phyloP scores from a whole-genome alignment of 2,797 vertebrate species.

The Enoplosus armatus region DNA sequence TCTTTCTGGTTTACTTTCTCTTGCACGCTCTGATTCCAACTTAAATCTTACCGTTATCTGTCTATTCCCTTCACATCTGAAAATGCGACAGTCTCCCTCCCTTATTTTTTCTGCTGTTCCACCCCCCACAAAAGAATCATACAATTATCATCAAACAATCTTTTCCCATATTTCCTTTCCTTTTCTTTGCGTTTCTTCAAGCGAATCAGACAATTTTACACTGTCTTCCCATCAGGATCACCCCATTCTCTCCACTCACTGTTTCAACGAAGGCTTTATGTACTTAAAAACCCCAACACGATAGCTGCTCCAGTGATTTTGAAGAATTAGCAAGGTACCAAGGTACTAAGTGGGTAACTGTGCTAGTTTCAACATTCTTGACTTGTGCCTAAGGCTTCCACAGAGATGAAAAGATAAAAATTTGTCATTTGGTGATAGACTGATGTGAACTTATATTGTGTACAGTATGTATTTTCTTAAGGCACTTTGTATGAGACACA shows the following conservation, averaged over 20 bases:
- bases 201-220: slow-evolving; percentile 77
- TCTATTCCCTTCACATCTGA: slow-evolving; percentile 18
- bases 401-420: slow-evolving; percentile 26
- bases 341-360: slow-evolving; percentile 33
- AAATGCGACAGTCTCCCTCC: slow-evolving; percentile 9
- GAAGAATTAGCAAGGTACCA: slow-evolving; percentile 57
- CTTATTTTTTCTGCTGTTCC: slow-evolving; percentile 11
- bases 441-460: neutral
- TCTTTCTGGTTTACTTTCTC: slow-evolving; percentile 42
- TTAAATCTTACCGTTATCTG: slow-evolving; percentile 49
- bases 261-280: slow-evolving; percentile 64
- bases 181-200: slow-evolving; percentile 71
- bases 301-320: slow-evolving; percentile 63
- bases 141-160: slow-evolving; percentile 66
- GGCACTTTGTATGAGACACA: no score
- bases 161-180: slow-evolving; percentile 59
- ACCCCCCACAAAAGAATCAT: slow-evolving; percentile 25
- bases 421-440: neutral
- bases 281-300: slow-evolving; percentile 58
- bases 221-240: slow-evolving; percentile 64
- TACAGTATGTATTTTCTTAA: neutral
- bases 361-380: slow-evolving; percentile 4
- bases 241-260: slow-evolving; percentile 61
- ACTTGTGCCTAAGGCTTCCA: neutral
- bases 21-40: slow-evolving; percentile 34